phyloP scores from a whole-genome alignment of 1,140 invertebrate species.

The Reticulitermes speratus region DNA sequence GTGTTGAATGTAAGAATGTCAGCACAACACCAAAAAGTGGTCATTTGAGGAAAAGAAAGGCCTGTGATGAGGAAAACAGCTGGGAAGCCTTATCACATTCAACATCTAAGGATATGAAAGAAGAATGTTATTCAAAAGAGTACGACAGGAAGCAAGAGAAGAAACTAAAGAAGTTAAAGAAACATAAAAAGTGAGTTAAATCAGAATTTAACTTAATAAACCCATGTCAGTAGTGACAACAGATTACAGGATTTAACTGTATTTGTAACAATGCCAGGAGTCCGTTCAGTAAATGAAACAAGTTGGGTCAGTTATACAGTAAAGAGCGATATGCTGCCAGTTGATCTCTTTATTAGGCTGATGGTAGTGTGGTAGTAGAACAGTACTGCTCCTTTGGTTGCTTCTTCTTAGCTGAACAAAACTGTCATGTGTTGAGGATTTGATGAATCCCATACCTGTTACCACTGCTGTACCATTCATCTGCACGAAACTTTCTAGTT shows the following conservation, averaged over 20 bases:
- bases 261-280: neutral
- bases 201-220: neutral
- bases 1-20: neutral
- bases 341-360: neutral
- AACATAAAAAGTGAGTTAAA: slow-evolving; percentile 17
- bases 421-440: too few species aligned
- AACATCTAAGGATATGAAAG: neutral
- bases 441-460: too few species aligned
- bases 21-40: neutral
- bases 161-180: slow-evolving; percentile 14
- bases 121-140: neutral
- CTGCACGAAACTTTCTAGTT: too few species aligned
- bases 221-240: neutral
- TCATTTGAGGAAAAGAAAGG: neutral
- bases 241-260: neutral
- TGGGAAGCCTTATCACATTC: neutral
- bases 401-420: too few species aligned
- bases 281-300: too few species aligned
- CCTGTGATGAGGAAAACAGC: neutral
- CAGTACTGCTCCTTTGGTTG: too few species aligned
- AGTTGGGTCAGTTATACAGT: neutral
- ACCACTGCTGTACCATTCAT: too few species aligned
- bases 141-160: neutral
- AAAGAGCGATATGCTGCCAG: neutral
- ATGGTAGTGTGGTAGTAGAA: too few species aligned